These are phyloP conservation scores for Pygoscelis adeliae DNA, from an alignment of 2,113 vertebrate species.

Conservation along the genomic window DNA sequence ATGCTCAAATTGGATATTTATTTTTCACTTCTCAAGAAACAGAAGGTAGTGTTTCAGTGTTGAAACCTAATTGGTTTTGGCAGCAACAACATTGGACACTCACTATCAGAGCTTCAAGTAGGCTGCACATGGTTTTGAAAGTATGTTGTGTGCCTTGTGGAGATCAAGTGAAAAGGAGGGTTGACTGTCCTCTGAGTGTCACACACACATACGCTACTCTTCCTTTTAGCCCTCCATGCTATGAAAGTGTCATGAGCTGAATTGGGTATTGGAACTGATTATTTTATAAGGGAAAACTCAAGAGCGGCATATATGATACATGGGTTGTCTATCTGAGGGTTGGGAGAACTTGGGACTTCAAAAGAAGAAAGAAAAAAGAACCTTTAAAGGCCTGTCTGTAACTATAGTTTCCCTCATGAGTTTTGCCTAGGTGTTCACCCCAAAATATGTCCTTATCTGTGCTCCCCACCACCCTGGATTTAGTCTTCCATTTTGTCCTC, in stretches of 20 bases:
- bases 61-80: not conserved
- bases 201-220: not conserved
- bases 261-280: not conserved
- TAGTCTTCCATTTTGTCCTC: not conserved
- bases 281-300: not conserved
- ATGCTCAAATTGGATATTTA: not conserved
- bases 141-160: not conserved
- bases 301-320: not conserved
- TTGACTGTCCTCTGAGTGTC: not conserved
- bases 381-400: not conserved
- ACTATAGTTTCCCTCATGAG: not conserved
- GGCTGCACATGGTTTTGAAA: not conserved
- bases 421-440: not conserved
- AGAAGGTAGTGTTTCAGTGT: not conserved
- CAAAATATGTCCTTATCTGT: not conserved
- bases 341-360: not conserved
- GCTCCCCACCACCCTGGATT: not conserved
- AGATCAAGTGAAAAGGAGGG: not conserved
- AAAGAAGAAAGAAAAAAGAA: not conserved
- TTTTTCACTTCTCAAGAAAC: not conserved
- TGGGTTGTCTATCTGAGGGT: not conserved
- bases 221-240: not conserved
- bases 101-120: not conserved
- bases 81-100: not conserved
- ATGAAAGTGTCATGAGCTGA: not conserved